phyloP scores from a whole-genome alignment of 2,113 vertebrate species.

The Tamias sibiricus region DNA sequence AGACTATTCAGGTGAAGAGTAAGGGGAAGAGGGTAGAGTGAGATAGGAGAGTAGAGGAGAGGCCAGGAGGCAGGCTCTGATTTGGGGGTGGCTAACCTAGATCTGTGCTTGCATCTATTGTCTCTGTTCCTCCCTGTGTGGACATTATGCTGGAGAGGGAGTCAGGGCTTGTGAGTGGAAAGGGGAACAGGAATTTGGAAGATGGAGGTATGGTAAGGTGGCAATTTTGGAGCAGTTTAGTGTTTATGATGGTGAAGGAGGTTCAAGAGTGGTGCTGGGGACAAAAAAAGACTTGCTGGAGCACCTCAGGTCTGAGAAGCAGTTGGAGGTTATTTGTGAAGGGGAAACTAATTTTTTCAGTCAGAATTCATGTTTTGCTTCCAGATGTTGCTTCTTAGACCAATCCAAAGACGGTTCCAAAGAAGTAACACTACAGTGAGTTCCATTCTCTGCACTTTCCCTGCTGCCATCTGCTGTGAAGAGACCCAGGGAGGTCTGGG shows the following conservation, averaged over 20 bases:
- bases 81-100: too few species aligned
- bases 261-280: not conserved
- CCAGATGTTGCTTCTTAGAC: not conserved
- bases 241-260: not conserved
- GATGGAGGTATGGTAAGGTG: too few species aligned
- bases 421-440: too few species aligned
- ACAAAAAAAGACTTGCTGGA: not conserved
- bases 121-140: not conserved
- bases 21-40: not conserved
- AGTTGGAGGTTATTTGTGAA: not conserved
- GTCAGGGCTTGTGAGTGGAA: not conserved
- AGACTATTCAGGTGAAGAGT: not conserved
- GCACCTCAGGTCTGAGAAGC: not conserved
- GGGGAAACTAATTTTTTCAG: not conserved
- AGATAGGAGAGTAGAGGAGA: accelerated
- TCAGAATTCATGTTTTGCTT: not conserved
- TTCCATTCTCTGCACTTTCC: not conserved
- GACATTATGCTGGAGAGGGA: not conserved
- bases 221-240: not conserved
- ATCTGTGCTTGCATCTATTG: not conserved
- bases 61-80: accelerated
- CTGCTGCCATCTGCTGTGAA: not conserved
- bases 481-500: not conserved
- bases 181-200: not conserved
- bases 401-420: not conserved